A percentile compares a stretch with the other conserved stretches of the same genome.
Evolutionary conservation across 2,113 vertebrate species (phyloP).

Genomic region (Daboia siamensis): DNA sequence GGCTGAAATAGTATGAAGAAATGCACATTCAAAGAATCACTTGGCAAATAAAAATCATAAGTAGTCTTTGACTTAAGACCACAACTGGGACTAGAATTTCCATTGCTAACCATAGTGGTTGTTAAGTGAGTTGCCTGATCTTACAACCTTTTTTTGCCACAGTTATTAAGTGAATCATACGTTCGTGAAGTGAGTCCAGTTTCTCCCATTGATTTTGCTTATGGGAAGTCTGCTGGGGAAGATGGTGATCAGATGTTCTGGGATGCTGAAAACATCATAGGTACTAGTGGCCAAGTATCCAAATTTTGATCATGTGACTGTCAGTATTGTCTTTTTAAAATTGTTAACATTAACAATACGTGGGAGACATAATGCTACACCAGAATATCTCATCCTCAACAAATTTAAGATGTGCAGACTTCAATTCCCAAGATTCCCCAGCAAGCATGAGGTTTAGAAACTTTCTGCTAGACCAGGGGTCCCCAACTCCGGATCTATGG

Average conservation of each 20-base stretch:
- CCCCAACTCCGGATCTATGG: no score
- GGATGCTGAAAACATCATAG: not conserved
- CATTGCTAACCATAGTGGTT: no score
- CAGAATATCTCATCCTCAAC: not conserved
- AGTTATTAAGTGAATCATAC: no score
- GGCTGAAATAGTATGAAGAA: not conserved
- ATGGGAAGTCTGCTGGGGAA: no score
- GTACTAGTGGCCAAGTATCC: not conserved
- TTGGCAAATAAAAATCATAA: no score
- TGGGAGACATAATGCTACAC: not conserved
- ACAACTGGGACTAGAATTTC: no score
- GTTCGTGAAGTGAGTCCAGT: no score
- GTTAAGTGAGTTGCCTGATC: no score
- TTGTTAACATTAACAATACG: not conserved
- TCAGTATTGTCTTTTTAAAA: not conserved
- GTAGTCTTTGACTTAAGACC: no score
- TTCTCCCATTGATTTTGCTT: no score
- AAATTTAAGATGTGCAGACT: not conserved
- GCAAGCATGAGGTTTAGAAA: not conserved
- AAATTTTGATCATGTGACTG: not conserved
- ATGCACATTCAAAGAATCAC: not conserved
- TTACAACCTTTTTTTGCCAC: no score
- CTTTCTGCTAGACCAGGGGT: not conserved
- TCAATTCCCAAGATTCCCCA: not conserved
- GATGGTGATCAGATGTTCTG: no score